Conservation (phyloP, 1,140 invertebrate genomes). For the Anoplolepis gracilipes region DNA sequence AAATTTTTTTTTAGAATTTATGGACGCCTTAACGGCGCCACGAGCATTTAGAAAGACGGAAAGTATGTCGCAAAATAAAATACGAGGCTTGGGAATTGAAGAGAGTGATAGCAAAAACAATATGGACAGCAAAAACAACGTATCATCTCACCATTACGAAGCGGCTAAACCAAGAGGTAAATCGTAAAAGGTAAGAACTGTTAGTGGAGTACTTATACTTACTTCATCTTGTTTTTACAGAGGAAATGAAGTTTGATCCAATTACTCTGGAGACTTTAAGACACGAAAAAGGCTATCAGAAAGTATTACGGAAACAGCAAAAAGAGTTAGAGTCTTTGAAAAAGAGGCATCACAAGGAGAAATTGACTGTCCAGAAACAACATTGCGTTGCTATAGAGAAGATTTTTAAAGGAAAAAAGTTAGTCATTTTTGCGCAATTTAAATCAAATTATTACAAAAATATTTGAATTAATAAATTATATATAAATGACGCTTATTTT, state of each 20-base stretch:
- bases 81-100: conserved; percentile 83
- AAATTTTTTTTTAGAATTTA: conserved; percentile 91
- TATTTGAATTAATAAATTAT: conserved; percentile 8
- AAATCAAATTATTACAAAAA: not conserved
- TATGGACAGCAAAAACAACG: conserved; percentile 72
- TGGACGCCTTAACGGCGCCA: conserved; percentile 98
- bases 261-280: conserved; percentile 96
- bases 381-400: conserved; percentile 98
- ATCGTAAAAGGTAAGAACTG: conserved; percentile 35
- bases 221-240: conserved; percentile 73
- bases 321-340: conserved; percentile 97
- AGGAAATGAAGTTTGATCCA: conserved; percentile 94
- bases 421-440: conserved; percentile 78
- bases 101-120: conserved; percentile 81
- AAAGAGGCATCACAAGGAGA: conserved; percentile 98
- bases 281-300: conserved; percentile 97
- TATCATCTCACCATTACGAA: conserved; percentile 79
- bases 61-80: conserved; percentile 80
- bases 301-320: conserved; percentile 97
- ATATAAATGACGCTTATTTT: conserved; percentile 9
- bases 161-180: conserved; percentile 81
- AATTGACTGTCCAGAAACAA: conserved; percentile 95
- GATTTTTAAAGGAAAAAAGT: conserved; percentile 97
- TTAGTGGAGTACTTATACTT: conserved; percentile 54
- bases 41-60: conserved; percentile 90